Conservation (phyloP, 2,888 invertebrate genomes). For the Phalera bucephala region DNA sequence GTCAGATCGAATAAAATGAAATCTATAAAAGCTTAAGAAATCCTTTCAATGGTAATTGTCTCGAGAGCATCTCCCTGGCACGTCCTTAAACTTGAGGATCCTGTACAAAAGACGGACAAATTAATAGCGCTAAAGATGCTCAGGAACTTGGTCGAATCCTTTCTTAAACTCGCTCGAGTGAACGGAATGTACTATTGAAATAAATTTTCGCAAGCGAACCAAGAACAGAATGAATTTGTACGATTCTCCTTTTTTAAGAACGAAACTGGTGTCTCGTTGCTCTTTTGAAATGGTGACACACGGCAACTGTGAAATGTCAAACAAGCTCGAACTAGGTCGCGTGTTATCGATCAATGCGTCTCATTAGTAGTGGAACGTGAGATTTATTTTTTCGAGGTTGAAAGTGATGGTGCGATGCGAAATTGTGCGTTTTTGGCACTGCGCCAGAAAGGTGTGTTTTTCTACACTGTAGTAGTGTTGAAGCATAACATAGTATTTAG, state of each 20-base stretch:
- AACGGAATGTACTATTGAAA: slow-evolving; percentile 50
- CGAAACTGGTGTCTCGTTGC: slow-evolving; percentile 60
- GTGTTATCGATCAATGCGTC: slow-evolving; percentile 1
- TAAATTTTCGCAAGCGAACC: slow-evolving; percentile 59
- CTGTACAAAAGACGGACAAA: slow-evolving; percentile 42
- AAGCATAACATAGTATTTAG: too few species aligned
- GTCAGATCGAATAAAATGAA: slow-evolving; percentile 36
- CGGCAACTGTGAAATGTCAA: slow-evolving; percentile 14
- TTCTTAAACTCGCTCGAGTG: slow-evolving; percentile 44
- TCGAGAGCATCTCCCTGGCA: slow-evolving; percentile 33
- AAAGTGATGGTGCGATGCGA: background rate
- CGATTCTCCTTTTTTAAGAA: slow-evolving; percentile 50
- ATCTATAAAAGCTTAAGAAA: slow-evolving; percentile 39
- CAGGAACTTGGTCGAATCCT: slow-evolving; percentile 40
- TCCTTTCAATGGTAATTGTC: slow-evolving; percentile 38
- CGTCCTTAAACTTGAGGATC: slow-evolving; percentile 35
- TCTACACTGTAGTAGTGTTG: too few species aligned
- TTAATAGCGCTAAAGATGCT: slow-evolving; percentile 49
- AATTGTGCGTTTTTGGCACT: slow-evolving; percentile 23
- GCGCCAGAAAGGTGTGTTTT: slow-evolving; percentile 15
- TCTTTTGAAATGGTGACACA: slow-evolving; percentile 50
- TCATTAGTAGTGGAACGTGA: background rate
- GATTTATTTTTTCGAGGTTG: background rate
- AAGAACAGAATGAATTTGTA: slow-evolving; percentile 57
- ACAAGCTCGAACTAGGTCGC: slow-evolving; percentile 1